Evolutionary conservation across 2,797 vertebrate species (phyloP), one percentile per base, ranked within the genome.

Genomic region (Amblyraja radiata): DNA sequence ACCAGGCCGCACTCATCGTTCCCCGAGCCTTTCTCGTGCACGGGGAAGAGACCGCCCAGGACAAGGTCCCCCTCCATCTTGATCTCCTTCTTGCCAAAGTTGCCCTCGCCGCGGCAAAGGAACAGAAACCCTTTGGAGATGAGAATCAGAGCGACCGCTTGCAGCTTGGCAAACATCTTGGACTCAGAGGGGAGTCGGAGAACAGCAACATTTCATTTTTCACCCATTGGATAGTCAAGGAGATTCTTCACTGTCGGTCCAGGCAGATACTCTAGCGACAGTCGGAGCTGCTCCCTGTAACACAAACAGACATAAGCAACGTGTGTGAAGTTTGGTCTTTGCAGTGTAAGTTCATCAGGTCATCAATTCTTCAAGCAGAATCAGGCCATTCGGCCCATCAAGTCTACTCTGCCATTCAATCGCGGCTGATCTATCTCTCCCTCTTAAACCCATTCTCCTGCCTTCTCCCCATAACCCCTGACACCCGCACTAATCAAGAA

Each of bases 21-120:
- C 39, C 98, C 98, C 0, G 96, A 96, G 86, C 98, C 99, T 95
- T 99, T 99, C 95, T 99, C 99, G 0, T 99, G 99, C 94, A 99
- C 97, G 16, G 99, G 99, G 95, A 99, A 99, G 80, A 99, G 95
- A 11, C 98, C 99, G 21, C 98, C 99, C 28, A 99, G 96, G 80
- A 99, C 98, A 93, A 99, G 96, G 96, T 99, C 98, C 81, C 99
- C 99, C 94, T 99, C 99, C 77, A 99, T 98, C 94, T 99, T 99
- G 94, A 99, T 98, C 95, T 99, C 99, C 90, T 97, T 97, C 93
- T 98, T 98, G 93, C 98, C 95, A 95, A 95, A 97, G 93, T 97
- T 97, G 90, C 98, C 97, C 94, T 99, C 98, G 77, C 97, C 97
- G 65, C 96, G 93, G 79, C 96, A 96, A 94, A 97, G 95, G 7